Conservation (phyloP, 2,797 vertebrate species). For the Staurois parvus region DNA sequence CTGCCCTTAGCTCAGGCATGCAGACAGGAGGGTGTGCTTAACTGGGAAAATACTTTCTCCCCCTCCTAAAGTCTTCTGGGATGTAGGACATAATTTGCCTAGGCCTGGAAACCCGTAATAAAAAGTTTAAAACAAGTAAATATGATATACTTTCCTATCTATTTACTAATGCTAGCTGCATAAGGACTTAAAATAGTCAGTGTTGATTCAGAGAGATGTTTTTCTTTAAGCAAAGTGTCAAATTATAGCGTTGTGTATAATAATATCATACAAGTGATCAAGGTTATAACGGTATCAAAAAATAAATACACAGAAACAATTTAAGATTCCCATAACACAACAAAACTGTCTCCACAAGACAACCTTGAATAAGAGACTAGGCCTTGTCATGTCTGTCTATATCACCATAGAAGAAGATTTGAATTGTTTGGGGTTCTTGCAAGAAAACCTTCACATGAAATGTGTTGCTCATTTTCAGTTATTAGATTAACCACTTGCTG, state of each 20-base stretch:
- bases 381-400: slow-evolving; percentile 17
- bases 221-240: background rate
- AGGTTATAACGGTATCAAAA: background rate
- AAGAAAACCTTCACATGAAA: background rate
- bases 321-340: slow-evolving; percentile 8
- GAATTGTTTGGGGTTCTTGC: background rate
- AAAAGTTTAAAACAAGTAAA: no score
- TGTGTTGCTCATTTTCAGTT: background rate
- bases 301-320: background rate
- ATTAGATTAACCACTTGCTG: no score
- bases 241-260: background rate
- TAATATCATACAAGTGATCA: background rate
- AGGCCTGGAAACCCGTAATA: no score
- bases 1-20: no score
- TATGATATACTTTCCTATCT: no score
- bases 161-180: no score
- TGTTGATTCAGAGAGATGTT: no score
- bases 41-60: no score
- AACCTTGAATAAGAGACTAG: slow-evolving; percentile 28
- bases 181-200: no score
- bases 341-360: background rate
- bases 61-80: no score
- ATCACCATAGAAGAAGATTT: background rate
- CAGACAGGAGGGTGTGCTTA: no score
- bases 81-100: no score